phyloP scores from a whole-genome alignment of 1,140 invertebrate genomes.

The Drosophila littoralis region DNA sequence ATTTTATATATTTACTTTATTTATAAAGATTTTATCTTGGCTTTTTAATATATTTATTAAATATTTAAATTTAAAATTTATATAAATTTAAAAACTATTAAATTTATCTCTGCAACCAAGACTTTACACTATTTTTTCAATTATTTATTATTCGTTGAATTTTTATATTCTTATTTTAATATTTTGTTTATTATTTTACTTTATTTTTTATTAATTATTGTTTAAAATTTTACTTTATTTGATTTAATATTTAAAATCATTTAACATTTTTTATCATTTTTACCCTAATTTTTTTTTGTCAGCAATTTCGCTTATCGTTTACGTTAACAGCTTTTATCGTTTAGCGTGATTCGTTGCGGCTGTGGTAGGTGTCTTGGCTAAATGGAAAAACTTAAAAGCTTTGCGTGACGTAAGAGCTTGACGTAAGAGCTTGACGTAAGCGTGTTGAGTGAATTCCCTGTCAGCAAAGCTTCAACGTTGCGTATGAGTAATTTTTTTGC shows the following conservation, averaged over 20 bases:
- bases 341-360: conserved; percentile 27
- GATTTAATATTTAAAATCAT: not conserved
- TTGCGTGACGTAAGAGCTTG: conserved; percentile 2
- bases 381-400: conserved; percentile 1
- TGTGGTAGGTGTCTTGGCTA: conserved; percentile 48
- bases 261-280: not conserved
- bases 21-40: too few relatives aligned
- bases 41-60: too few relatives aligned
- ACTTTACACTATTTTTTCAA: too few relatives aligned
- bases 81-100: too few relatives aligned
- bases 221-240: not conserved
- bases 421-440: conserved; percentile 21
- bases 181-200: too few relatives aligned
- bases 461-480: conserved; percentile 6
- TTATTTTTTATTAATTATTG: too few relatives aligned
- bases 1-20: too few relatives aligned
- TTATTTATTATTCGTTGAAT: too few relatives aligned
- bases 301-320: not conserved
- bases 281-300: not conserved
- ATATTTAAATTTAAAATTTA: too few relatives aligned
- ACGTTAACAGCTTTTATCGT: not conserved
- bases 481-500: conserved; percentile 48
- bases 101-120: too few relatives aligned
- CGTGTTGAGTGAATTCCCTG: conserved; percentile 36
- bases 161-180: too few relatives aligned